phyloP scores from a whole-genome alignment of 2,113 vertebrate genomes.

The Tor tambroides region DNA sequence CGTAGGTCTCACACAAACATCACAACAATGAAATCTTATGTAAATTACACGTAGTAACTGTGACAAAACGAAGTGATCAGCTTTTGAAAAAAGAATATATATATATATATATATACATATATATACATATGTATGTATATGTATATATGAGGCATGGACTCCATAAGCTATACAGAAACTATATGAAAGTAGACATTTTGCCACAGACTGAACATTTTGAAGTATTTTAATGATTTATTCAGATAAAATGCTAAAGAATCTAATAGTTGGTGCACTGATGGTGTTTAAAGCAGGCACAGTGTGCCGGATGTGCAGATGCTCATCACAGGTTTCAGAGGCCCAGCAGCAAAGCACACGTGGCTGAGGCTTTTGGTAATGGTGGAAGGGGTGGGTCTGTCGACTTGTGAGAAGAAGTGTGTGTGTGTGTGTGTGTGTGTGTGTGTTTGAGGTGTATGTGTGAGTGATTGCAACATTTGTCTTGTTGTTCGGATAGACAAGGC shows the following conservation, averaged over 20 bases:
- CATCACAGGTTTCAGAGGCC: not conserved
- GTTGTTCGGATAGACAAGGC: not conserved
- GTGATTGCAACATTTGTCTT: not conserved
- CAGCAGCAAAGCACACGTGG: not conserved
- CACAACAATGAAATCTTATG: not conserved
- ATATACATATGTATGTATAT: too few species aligned
- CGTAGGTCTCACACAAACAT: not conserved
- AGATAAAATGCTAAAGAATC: not conserved
- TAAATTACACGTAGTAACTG: not conserved
- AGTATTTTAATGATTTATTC: not conserved
- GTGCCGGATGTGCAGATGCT: not conserved
- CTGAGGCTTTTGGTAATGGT: not conserved
- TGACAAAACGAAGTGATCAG: too few species aligned
- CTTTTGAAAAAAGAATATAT: too few species aligned
- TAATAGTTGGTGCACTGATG: not conserved
- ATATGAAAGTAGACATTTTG: too few species aligned
- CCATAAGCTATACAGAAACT: too few species aligned
- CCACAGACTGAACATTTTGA: too few species aligned
- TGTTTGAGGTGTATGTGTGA: not conserved
- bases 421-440: too few species aligned
- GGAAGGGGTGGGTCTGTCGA: not conserved
- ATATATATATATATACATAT: too few species aligned
- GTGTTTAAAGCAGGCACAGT: not conserved
- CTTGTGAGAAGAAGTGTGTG: not conserved
- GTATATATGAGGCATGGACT: too few species aligned